Conservation (phyloP, 2,797 vertebrate species). For the Eupleurogrammus muticus region DNA sequence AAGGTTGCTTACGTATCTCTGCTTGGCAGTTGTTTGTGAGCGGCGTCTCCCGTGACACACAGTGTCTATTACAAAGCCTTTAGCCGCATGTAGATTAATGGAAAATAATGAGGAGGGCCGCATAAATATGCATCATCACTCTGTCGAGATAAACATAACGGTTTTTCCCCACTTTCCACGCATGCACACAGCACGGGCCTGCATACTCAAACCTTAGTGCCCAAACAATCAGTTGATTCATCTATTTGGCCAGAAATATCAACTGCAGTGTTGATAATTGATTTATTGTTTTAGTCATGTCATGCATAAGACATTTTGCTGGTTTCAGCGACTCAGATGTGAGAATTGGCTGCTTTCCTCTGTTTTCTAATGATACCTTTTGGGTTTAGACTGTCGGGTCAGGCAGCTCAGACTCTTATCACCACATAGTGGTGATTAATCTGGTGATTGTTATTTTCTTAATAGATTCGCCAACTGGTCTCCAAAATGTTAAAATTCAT, state of each 20-base stretch:
- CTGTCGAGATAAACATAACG: slow-evolving; percentile 37
- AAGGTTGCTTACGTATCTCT: slow-evolving; percentile 60
- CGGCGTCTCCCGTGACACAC: slow-evolving; percentile 47
- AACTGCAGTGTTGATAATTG: background rate
- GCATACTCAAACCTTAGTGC: background rate
- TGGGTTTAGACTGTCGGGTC: background rate
- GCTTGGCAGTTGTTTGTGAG: slow-evolving; percentile 43
- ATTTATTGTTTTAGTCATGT: background rate
- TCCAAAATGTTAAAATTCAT: no score
- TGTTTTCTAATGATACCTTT: background rate
- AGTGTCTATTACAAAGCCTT: slow-evolving; percentile 53
- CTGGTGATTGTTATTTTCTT: no score
- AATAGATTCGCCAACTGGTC: no score
- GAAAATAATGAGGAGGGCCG: slow-evolving; percentile 53
- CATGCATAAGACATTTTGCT: no score
- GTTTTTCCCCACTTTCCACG: slow-evolving; percentile 40
- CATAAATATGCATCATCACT: slow-evolving; percentile 53
- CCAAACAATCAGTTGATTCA: slow-evolving; percentile 12
- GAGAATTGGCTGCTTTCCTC: background rate
- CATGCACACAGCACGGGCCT: slow-evolving; percentile 19
- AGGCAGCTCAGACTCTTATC: background rate
- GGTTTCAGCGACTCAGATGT: background rate
- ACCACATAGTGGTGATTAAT: no score
- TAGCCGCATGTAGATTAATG: slow-evolving; percentile 59
- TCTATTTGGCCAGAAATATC: slow-evolving; percentile 1